Evolutionary conservation across 2,888 invertebrate genomes (phyloP), one percentile per base, ranked within the genome.

Genomic region (Deladenus siricidicola): DNA sequence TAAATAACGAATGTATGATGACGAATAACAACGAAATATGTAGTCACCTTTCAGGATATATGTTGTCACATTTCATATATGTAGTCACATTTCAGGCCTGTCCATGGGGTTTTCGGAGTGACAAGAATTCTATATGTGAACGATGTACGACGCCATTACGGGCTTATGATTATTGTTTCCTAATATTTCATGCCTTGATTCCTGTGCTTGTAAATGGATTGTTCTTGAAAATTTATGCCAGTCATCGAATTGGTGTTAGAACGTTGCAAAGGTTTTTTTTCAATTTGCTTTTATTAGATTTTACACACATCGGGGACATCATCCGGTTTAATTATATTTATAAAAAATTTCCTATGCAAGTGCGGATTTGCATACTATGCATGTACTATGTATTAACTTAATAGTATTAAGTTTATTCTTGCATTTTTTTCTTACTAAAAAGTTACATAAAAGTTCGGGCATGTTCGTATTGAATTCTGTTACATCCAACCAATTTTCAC

Each of bases 121-220:
- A 64, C 39, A 53, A 63, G 19, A 58, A 56, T 19, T 61, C 62
- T 6, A 58, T 59, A 3, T 76, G 76, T 45, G 58, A 59, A 21
- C 65, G 64, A 4, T 75, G 75, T 48, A 56, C 62, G 8, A 48
- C 30, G 6, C 67, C 66, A n/a, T 51, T 76, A 6, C 58, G 60
- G 17, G 45, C 65, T 17, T 75, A 74, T 58, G 74, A 76, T 56
- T 74, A 71, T 68, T 64, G 68, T 56, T 76, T 69, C 50, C 85
- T 94, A 24, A 89, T 90, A 1, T 96, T 94, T 78, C 91, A 94
- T 89, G 89, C 88, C 0, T 80, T 93, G 19, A 79, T 92, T 47
- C 88, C 91, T 0, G 81, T 94, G 45, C 86, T 30, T 34, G 29
- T 53, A n/a, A 53, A 42, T 3, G 2, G 19, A 34, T 6, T 53